Conservation (phyloP, 2,797 vertebrate genomes). For the Epinephelus awoara region DNA sequence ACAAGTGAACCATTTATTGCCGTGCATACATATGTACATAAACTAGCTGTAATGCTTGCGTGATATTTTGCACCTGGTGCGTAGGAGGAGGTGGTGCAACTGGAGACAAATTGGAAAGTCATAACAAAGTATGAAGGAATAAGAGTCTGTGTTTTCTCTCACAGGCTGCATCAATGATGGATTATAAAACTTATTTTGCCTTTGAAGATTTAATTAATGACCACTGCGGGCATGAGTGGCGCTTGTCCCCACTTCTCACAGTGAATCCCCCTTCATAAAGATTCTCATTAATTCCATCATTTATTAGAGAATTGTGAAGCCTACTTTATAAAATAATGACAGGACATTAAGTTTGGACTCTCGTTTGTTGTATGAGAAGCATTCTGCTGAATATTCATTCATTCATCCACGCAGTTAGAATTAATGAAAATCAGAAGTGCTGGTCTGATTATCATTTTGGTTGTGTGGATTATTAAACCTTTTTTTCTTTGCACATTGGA, state of each 20-base stretch:
- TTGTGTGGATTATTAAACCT: neutral
- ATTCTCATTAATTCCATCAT: conserved; percentile 36
- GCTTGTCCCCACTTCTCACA: neutral
- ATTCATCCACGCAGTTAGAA: neutral
- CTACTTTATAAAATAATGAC: neutral
- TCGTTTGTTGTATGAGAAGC: neutral
- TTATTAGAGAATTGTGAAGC: conserved; percentile 10
- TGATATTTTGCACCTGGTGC: neutral
- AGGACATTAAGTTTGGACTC: neutral
- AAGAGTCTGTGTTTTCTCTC: neutral
- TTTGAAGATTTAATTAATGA: conserved; percentile 38
- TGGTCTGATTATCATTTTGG: neutral
- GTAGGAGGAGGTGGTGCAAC: neutral
- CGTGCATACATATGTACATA: neutral
- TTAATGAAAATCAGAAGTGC: neutral
- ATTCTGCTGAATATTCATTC: neutral
- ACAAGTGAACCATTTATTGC: too few relatives aligned
- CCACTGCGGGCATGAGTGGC: neutral
- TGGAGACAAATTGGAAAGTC: conserved; percentile 3
- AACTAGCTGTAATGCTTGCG: neutral
- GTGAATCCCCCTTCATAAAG: neutral
- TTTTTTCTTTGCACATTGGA: neutral
- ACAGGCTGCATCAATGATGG: neutral
- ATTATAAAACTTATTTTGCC: conserved; percentile 23
- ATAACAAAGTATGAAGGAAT: neutral